Conservation (phyloP, 92 coral and sea anemone species). For the Muricea muricata region DNA sequence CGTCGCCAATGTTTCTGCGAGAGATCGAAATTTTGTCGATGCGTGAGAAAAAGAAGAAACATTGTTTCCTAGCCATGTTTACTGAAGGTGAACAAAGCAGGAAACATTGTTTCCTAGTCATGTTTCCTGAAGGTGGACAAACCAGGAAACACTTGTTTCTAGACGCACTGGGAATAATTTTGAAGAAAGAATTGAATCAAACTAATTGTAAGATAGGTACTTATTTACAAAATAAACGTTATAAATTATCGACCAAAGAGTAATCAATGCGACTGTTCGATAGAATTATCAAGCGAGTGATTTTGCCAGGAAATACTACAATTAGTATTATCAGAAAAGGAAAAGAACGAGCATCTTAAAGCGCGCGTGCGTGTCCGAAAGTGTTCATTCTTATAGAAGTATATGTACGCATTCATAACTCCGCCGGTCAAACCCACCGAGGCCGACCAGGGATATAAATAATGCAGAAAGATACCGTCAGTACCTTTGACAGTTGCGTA, state of each 20-base stretch:
- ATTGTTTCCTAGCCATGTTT: not conserved
- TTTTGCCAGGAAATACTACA: not conserved
- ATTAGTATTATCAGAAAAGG: not conserved
- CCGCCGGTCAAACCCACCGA: not conserved
- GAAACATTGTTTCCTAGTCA: not conserved
- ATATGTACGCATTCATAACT: not conserved
- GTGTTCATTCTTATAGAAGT: slow-evolving; percentile 5
- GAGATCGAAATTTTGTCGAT: not conserved
- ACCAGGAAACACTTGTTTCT: not conserved
- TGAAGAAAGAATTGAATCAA: no score
- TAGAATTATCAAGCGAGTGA: not conserved
- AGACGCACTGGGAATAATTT: no score
- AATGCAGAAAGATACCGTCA: not conserved
- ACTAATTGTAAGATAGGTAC: no score
- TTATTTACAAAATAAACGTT: no score
- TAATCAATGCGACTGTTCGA: no score
- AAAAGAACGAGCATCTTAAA: not conserved
- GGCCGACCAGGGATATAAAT: not conserved
- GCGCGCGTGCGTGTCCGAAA: not conserved
- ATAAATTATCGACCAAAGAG: no score
- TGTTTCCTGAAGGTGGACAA: not conserved
- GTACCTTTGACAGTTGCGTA: not conserved
- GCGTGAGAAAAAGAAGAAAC: not conserved
- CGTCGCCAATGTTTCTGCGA: slow-evolving; percentile 4
- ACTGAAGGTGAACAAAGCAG: not conserved